Percentiles rank a stretch among this genome's conserved stretches.
Evolutionary conservation across 2,113 vertebrate genomes (phyloP).

Genomic region (Caretta caretta): DNA sequence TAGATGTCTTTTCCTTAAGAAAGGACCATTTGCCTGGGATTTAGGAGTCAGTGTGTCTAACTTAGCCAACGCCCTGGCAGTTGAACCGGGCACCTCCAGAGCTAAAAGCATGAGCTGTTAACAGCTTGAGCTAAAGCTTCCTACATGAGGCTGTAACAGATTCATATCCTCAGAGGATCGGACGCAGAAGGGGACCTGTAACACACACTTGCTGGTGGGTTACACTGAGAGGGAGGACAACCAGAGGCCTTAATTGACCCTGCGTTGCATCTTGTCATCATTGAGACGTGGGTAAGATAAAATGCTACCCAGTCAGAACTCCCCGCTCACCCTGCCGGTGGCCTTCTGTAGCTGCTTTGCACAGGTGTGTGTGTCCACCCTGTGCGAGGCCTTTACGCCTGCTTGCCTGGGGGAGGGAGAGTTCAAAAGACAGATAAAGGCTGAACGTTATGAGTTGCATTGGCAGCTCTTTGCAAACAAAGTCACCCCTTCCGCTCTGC

Average conservation of each 20-base stretch:
- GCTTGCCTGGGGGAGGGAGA: not conserved
- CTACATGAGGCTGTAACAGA: not conserved
- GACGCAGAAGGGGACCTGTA: not conserved
- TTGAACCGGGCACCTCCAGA: not conserved
- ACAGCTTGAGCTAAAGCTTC: not conserved
- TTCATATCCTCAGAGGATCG: not conserved
- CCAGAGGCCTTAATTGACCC: not conserved
- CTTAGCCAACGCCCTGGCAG: not conserved
- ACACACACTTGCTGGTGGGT: not conserved
- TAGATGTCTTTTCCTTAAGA: not conserved
- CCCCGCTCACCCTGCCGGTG: not conserved
- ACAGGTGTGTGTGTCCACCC: not conserved
- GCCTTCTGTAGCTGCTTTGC: not conserved
- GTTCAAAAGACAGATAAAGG: not conserved
- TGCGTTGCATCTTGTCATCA: not conserved
- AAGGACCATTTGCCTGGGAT: not conserved
- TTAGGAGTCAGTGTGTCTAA: not conserved
- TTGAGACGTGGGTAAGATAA: not conserved
- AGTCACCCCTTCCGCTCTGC: not conserved
- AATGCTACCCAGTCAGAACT: not conserved
- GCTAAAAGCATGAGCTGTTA: not conserved
- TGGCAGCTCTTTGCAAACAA: not conserved
- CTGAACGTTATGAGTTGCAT: accelerated
- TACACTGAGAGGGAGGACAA: not conserved
- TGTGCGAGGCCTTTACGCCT: no score